A percentile compares a stretch with the other conserved stretches of the same genome.
Conservation (phyloP, 2,888 invertebrate genomes). For the Eupithecia tripunctaria region DNA sequence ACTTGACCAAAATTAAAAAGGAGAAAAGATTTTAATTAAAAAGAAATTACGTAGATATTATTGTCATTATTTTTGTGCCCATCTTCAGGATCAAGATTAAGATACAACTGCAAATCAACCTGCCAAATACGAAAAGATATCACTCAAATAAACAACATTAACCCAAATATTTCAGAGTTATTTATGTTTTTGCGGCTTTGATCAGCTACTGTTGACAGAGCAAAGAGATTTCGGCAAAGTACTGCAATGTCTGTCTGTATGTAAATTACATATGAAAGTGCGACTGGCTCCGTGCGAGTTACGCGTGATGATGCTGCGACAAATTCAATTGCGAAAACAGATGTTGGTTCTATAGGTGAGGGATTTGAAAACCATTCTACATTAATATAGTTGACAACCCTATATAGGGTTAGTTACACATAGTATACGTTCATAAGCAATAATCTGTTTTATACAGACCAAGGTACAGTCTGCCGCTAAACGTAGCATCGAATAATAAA, state of each 20-base stretch:
- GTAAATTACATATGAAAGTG: constrained; percentile 77
- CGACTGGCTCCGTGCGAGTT: constrained; percentile 49
- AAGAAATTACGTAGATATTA: too few relatives aligned
- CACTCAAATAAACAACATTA: constrained; percentile 11
- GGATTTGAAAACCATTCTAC: background rate
- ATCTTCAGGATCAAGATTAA: background rate
- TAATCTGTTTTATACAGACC: background rate
- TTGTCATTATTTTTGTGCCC: too few relatives aligned
- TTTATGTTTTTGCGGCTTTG: constrained; percentile 4
- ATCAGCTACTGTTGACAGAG: constrained; percentile 24
- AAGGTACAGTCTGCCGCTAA: background rate
- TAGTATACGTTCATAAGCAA: background rate
- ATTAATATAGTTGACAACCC: background rate
- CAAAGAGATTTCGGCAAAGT: constrained; percentile 40
- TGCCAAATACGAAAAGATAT: background rate
- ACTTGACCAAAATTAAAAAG: too few relatives aligned
- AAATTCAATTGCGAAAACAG: background rate
- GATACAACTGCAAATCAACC: background rate
- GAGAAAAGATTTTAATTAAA: too few relatives aligned
- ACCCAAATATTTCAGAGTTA: constrained; percentile 10
- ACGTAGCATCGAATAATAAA: constrained; percentile 7
- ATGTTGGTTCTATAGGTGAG: background rate
- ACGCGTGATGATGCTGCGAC: constrained; percentile 54
- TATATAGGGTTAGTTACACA: background rate
- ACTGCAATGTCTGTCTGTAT: constrained; percentile 41